Base-by-base conservation (phyloP, 1,140 invertebrate species). In the Anastrepha obliqua region DNA sequence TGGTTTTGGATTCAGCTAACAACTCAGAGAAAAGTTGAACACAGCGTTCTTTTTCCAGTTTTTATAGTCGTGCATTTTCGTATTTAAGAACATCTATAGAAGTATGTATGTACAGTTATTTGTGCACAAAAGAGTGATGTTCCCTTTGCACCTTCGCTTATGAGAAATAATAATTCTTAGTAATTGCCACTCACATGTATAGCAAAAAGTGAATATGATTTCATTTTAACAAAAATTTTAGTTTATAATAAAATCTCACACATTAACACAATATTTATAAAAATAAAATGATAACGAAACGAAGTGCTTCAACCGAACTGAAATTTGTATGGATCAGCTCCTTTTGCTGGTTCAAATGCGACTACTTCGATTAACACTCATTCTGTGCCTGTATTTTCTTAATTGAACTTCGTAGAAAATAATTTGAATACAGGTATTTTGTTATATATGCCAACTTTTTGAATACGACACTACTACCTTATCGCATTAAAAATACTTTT, bases 121-220 rank as follows among this genome's bases (percentile, higher is more conserved):
- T 29, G 29, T 29, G 29, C 29, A 29, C 29, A 29, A 29, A 29
- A 29, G 29, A 29, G 29, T 29, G 29, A 29, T 29, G 29, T 29
- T 29, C 29, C 29, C 29, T 29, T 29, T 29, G 29, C 29, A 29
- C 29, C 29, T 29, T 29, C 29, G 29, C 29, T 29, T 29, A 29
- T 29, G 29, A 29, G 29, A 29, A 29, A 29, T 29, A 29, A 29
- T 29, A 29, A 29, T 0, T 29, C 29, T 29, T 29, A 29, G 29
- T 29, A 62, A 5, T 62, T n/a, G 4, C 8, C 15, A 81, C 74
- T 81, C 74, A 81, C 74, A 81, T 81, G 74, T 2, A 81, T 20
- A 2, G 74, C 74, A 81, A 81, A 81, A n/a, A 81, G 47, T 6
- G 74, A 81, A 55, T 81, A 81, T n/a, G 74, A 81, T 29, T 55